These are phyloP conservation scores for Sylvia borin DNA, from an alignment of 2,797 vertebrate species.

Conservation along the genomic window DNA sequence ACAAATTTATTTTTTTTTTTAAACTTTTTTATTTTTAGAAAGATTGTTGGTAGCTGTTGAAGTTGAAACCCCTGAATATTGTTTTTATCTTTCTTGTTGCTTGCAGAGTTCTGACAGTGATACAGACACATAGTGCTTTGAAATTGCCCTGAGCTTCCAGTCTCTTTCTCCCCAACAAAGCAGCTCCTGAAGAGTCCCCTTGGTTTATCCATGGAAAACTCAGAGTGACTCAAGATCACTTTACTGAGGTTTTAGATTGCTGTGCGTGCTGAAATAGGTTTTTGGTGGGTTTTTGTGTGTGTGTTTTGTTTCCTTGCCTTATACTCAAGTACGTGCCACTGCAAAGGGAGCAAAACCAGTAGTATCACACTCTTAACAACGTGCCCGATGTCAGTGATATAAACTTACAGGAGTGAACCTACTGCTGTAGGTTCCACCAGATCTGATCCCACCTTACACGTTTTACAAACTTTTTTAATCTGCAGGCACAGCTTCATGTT, in stretches of 20 bases:
- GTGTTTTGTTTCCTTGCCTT: background rate
- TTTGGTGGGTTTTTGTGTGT: background rate
- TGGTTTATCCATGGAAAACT: background rate
- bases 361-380: background rate
- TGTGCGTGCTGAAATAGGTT: slow-evolving; percentile 10
- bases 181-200: background rate
- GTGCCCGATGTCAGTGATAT: background rate
- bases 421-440: slow-evolving; percentile 15
- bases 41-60: background rate
- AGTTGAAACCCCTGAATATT: background rate
- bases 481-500: slow-evolving; percentile 45
- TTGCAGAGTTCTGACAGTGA: background rate
- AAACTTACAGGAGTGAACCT: background rate
- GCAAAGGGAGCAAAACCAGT: background rate
- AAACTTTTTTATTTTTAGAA: background rate
- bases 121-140: background rate
- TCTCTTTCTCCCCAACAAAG: background rate
- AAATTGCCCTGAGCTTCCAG: background rate
- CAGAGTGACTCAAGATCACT: background rate
- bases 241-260: slow-evolving; percentile 17
- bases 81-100: background rate
- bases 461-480: slow-evolving; percentile 53
- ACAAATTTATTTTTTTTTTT: background rate
- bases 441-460: background rate
- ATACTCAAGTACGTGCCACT: background rate